phyloP scores from a whole-genome alignment of 2,797 vertebrate genomes.

The Poeciliopsis turneri region DNA sequence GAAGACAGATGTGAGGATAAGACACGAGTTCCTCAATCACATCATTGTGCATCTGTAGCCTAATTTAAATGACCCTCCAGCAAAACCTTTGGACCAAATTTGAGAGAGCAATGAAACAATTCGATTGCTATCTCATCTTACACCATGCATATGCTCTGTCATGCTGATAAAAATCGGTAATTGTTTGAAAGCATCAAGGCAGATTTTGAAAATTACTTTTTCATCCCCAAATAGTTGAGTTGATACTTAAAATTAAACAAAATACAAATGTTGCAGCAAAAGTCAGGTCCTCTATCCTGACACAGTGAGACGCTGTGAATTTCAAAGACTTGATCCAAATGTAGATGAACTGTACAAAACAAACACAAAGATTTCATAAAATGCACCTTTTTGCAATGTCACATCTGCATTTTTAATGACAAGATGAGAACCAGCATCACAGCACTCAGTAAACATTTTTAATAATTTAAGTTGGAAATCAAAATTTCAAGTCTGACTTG shows the following conservation, averaged over 20 bases:
- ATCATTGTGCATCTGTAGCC: background rate
- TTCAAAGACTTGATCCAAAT: background rate
- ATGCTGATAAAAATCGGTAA: background rate
- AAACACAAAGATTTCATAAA: background rate
- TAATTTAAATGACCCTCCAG: background rate
- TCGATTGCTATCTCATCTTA: background rate
- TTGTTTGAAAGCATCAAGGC: background rate
- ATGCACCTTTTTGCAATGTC: background rate
- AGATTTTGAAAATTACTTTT: background rate
- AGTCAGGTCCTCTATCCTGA: background rate
- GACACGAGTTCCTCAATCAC: background rate
- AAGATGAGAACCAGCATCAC: background rate
- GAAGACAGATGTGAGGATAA: constrained; percentile 5
- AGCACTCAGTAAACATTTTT: background rate
- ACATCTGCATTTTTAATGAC: background rate
- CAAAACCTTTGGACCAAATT: background rate
- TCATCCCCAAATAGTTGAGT: background rate
- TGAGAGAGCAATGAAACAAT: background rate
- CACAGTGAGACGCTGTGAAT: background rate
- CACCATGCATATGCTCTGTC: background rate
- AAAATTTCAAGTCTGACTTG: background rate
- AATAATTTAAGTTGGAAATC: background rate
- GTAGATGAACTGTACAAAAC: background rate
- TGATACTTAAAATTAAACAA: background rate
- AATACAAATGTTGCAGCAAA: background rate